A percentile compares a stretch with the other conserved stretches of the same genome.
Conservation (phyloP, 2,888 invertebrate species). For the Anoplius nigerrimus region DNA sequence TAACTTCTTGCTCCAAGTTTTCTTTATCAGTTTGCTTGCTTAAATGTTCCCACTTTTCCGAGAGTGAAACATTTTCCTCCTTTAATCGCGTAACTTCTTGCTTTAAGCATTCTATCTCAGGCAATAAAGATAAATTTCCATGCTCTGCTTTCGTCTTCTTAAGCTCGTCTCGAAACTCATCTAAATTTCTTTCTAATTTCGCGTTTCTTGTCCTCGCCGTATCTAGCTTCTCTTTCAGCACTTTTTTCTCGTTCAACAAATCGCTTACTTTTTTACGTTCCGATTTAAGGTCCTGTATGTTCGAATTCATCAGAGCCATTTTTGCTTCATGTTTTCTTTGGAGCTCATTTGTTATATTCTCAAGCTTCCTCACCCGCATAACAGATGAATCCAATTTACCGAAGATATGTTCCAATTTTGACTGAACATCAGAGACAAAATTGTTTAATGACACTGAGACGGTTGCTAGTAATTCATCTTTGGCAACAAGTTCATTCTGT, state of each 20-base stretch:
- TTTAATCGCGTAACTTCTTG: slow-evolving; percentile 19
- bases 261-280: slow-evolving; percentile 54
- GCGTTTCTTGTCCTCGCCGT: slow-evolving; percentile 56
- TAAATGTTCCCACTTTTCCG: background rate
- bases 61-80: slow-evolving; percentile 13
- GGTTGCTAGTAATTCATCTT: too few relatives aligned
- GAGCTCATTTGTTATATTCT: too few relatives aligned
- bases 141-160: slow-evolving; percentile 39
- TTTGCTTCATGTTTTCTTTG: too few relatives aligned
- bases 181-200: slow-evolving; percentile 64
- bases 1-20: slow-evolving; percentile 33
- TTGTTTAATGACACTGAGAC: too few relatives aligned
- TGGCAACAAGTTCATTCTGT: too few relatives aligned
- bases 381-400: too few relatives aligned
- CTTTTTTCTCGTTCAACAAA: slow-evolving; percentile 57
- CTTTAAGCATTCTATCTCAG: slow-evolving; percentile 21
- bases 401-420: too few relatives aligned
- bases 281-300: slow-evolving; percentile 29
- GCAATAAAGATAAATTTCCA: background rate
- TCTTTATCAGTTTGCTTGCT: slow-evolving; percentile 45
- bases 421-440: too few relatives aligned
- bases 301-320: too few relatives aligned
- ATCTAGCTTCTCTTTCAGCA: slow-evolving; percentile 63
- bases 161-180: slow-evolving; percentile 58
- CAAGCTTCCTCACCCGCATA: too few relatives aligned